Percentiles rank a stretch among this genome's conserved stretches.
These are phyloP conservation scores for Sinohyriopsis cumingii DNA, from an alignment of 2,888 invertebrate genomes.

Conservation along the genomic window DNA sequence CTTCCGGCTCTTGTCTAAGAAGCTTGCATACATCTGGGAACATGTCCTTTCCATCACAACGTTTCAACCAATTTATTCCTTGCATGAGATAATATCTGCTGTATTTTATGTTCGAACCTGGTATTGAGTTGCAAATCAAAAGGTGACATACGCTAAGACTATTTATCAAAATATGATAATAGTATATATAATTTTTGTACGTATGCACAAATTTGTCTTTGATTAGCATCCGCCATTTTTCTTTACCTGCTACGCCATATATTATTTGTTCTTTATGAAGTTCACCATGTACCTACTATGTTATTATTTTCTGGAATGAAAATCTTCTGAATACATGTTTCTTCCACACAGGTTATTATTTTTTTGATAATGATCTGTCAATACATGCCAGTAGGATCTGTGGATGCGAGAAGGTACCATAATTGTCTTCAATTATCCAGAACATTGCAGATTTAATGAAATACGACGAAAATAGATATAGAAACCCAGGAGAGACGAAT, in stretches of 20 bases:
- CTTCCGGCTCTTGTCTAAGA: too few relatives aligned
- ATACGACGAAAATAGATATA: slow-evolving; percentile 6
- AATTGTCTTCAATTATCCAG: slow-evolving; percentile 8
- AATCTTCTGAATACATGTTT: background rate
- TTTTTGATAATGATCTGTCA: background rate
- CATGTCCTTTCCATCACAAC: too few relatives aligned
- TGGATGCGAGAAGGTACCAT: background rate
- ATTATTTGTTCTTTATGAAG: background rate
- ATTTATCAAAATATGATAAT: slow-evolving; percentile 4
- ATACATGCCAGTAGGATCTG: background rate
- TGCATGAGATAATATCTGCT: background rate
- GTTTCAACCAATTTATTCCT: background rate
- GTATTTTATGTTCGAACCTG: background rate
- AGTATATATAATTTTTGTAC: slow-evolving; percentile 2
- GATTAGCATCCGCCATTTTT: background rate
- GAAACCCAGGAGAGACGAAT: slow-evolving; percentile 1
- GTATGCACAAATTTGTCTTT: background rate
- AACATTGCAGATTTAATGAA: slow-evolving; percentile 11
- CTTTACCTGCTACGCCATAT: background rate
- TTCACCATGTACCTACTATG: background rate
- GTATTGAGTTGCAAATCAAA: background rate
- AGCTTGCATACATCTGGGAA: too few relatives aligned
- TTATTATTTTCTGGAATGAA: slow-evolving; percentile 7
- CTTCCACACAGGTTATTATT: slow-evolving; percentile 1
- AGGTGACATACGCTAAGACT: slow-evolving; percentile 1